Percentiles rank a stretch among this genome's conserved stretches.
phyloP scores from a whole-genome alignment of 2,888 invertebrate species.

The Scelioninae gen. 2 region DNA sequence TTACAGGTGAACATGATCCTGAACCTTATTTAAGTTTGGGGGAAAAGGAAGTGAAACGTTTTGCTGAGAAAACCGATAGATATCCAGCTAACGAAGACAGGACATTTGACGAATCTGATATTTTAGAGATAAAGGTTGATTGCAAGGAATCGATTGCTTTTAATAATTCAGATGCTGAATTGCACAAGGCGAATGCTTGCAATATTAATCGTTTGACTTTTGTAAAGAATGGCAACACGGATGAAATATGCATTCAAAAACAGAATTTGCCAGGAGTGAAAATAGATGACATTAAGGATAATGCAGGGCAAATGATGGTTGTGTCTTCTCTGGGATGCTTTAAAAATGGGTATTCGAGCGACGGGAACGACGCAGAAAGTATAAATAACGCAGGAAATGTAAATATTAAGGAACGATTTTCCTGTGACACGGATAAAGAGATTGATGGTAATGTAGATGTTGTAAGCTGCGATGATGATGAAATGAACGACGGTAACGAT shows the following conservation, averaged over 20 bases:
- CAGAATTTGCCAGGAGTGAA: constrained; percentile 5
- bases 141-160: background rate
- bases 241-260: constrained; percentile 28
- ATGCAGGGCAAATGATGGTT: constrained; percentile 26
- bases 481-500: no score
- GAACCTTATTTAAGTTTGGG: background rate
- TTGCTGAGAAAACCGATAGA: no score
- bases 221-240: constrained; percentile 12
- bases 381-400: constrained; percentile 19
- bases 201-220: constrained; percentile 22
- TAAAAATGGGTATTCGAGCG: background rate
- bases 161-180: constrained; percentile 10
- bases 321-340: background rate
- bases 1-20: background rate
- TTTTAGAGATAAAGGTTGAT: constrained; percentile 13
- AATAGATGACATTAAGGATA: constrained; percentile 41
- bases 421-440: background rate
- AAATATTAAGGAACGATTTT: constrained; percentile 19
- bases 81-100: no score
- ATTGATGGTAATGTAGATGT: background rate
- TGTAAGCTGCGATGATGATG: no score
- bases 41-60: background rate
- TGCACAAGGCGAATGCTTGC: constrained; percentile 6
- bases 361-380: constrained; percentile 12
- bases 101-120: no score